A percentile compares a stretch with the other conserved stretches of the same genome.
These are phyloP conservation scores for Proteles cristata DNA, from an alignment of 2,113 vertebrate species.

Conservation along the genomic window DNA sequence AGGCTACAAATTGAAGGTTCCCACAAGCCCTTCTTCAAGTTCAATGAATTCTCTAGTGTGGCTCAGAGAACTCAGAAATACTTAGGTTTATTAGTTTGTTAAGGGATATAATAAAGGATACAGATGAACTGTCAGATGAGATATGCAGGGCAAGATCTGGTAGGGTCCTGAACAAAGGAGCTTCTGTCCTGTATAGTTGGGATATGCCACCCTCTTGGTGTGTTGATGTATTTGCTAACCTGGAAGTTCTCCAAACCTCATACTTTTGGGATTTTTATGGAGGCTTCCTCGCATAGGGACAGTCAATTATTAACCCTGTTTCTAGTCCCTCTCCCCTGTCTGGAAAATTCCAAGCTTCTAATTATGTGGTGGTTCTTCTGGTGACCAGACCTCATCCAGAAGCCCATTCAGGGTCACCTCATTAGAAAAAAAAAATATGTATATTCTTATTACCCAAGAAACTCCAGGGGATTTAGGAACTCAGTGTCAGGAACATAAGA, in stretches of 20 bases:
- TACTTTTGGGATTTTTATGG: neutral
- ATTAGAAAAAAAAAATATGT: neutral
- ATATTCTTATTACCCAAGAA: neutral
- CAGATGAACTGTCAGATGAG: neutral
- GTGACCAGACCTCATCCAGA: neutral
- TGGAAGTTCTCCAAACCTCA: neutral
- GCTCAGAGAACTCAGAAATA: neutral
- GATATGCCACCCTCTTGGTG: too few species aligned
- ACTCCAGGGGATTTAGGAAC: neutral
- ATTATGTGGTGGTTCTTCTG: neutral
- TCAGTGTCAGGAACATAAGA: neutral
- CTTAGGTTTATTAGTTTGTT: neutral
- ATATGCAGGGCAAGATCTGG: neutral
- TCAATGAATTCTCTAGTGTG: neutral
- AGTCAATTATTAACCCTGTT: neutral
- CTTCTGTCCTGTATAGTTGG: neutral
- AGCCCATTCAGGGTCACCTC: neutral
- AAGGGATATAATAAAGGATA: neutral
- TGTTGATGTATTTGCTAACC: neutral
- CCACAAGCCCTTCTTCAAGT: neutral
- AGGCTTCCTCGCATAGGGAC: neutral
- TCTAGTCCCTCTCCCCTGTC: neutral
- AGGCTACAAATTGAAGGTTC: neutral
- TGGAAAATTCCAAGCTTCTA: neutral
- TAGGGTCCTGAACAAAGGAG: neutral